phyloP scores from a whole-genome alignment of 2,888 invertebrate species.

The Amaurobius ferox region DNA sequence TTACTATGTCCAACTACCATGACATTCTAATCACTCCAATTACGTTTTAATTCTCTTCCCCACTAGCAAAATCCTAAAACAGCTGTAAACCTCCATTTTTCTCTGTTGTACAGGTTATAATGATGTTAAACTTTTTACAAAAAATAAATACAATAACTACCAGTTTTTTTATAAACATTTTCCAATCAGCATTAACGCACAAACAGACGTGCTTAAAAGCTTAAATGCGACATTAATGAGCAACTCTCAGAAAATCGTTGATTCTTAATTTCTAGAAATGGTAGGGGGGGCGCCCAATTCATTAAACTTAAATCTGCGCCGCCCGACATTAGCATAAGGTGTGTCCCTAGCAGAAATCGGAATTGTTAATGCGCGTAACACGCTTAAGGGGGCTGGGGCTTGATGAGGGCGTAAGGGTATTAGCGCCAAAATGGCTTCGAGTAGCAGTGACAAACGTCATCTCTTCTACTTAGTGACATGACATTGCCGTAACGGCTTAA shows the following conservation, averaged over 20 bases:
- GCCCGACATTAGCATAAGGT: conserved; percentile 66
- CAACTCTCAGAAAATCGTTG: conserved; percentile 30
- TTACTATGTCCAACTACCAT: not conserved
- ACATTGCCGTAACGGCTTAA: conserved; percentile 71
- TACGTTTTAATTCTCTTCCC: not conserved
- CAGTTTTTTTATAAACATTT: not conserved
- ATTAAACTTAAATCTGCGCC: conserved; percentile 67
- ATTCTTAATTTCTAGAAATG: conserved; percentile 59
- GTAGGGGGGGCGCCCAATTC: conserved; percentile 37
- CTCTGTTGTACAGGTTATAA: not conserved
- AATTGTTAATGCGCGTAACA: conserved; percentile 68
- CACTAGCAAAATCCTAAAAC: not conserved
- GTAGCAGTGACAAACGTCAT: conserved; percentile 72
- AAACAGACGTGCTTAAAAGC: conserved; percentile 13
- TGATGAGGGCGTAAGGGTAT: conserved; percentile 60
- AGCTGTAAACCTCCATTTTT: not conserved
- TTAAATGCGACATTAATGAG: conserved; percentile 51
- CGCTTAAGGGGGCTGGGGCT: conserved; percentile 32
- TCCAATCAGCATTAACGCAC: not conserved
- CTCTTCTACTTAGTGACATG: conserved; percentile 71
- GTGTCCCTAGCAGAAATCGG: conserved; percentile 62
- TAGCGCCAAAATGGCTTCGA: conserved; percentile 68
- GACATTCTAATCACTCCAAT: not conserved
- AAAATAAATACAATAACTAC: not conserved
- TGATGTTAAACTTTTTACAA: not conserved